Conservation (phyloP, 2,888 invertebrate genomes). For the Chloroclysta siterata region DNA sequence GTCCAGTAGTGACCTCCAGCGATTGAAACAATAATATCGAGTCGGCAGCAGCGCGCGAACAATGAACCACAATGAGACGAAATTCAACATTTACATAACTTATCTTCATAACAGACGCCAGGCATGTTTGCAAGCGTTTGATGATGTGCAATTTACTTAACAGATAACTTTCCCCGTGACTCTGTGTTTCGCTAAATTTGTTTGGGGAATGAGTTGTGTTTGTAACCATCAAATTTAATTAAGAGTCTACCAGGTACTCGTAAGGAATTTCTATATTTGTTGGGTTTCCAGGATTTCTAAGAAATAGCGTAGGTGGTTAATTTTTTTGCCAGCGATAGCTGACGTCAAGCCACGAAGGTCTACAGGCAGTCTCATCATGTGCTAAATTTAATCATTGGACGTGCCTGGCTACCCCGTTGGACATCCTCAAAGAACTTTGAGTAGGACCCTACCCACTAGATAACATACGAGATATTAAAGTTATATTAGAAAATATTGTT, state of each 20-base stretch:
- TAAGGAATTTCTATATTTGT: too few species aligned
- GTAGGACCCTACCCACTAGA: too few species aligned
- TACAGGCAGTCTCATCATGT: too few species aligned
- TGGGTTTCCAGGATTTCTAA: too few species aligned
- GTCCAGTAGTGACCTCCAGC: slow-evolving; percentile 42
- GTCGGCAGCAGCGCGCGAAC: slow-evolving; percentile 45
- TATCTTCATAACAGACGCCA: slow-evolving; percentile 24
- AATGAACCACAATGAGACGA: slow-evolving; percentile 60
- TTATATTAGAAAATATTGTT: too few species aligned
- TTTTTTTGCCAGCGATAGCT: too few species aligned
- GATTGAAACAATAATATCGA: slow-evolving; percentile 52
- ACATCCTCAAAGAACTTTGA: too few species aligned
- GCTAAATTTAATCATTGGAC: too few species aligned
- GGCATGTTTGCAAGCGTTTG: slow-evolving; percentile 20
- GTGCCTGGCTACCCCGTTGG: too few species aligned
- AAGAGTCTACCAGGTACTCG: not conserved
- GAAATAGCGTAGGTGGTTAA: too few species aligned
- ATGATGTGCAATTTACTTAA: slow-evolving; percentile 13
- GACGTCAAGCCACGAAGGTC: too few species aligned
- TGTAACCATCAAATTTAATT: not conserved
- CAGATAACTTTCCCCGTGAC: slow-evolving; percentile 1
- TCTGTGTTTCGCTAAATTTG: slow-evolving; percentile 1
- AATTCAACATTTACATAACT: slow-evolving; percentile 57
- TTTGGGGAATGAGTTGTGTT: not conserved
- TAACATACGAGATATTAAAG: too few species aligned